These are phyloP conservation scores for Chromobotia macracanthus DNA, from an alignment of 2,797 vertebrate species.

Conservation along the genomic window DNA sequence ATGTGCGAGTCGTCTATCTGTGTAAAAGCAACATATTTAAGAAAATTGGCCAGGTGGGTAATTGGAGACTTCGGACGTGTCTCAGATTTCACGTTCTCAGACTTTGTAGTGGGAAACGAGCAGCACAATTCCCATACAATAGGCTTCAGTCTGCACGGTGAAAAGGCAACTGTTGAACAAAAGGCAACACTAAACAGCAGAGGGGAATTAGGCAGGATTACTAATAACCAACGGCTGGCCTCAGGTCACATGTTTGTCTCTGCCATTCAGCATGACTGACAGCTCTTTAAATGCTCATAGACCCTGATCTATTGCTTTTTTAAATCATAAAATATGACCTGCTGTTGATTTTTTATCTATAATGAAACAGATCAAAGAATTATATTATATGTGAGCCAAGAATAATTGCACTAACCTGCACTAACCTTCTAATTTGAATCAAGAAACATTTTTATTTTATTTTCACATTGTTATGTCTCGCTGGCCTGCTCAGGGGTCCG, in stretches of 20 bases:
- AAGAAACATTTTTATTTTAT: not conserved
- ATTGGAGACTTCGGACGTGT: conserved; percentile 61
- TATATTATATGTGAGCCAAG: not conserved
- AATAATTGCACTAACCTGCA: not conserved
- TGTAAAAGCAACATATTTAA: conserved; percentile 62
- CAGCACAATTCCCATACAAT: conserved; percentile 48
- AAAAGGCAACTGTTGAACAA: conserved; percentile 55
- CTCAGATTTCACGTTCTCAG: conserved; percentile 69
- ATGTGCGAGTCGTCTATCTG: conserved; percentile 61
- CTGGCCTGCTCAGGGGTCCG: conserved; percentile 30
- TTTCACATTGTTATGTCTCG: conserved; percentile 29
- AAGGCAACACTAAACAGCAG: conserved; percentile 53
- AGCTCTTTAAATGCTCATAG: conserved; percentile 16
- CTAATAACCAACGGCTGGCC: conserved; percentile 53
- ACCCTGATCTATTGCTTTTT: not conserved
- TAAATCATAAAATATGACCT: not conserved
- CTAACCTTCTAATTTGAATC: not conserved
- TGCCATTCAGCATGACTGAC: conserved; percentile 42
- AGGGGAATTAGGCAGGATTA: conserved; percentile 58
- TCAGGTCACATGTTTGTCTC: conserved; percentile 27
- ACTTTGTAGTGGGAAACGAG: conserved; percentile 60
- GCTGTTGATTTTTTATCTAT: not conserved
- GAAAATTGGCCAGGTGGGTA: conserved; percentile 61
- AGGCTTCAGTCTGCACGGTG: conserved; percentile 40
- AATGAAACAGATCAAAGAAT: not conserved